Evolutionary conservation across 2,797 vertebrate genomes (phyloP), one percentile per base, ranked within the genome.

Genomic region (Bufotes viridis): DNA sequence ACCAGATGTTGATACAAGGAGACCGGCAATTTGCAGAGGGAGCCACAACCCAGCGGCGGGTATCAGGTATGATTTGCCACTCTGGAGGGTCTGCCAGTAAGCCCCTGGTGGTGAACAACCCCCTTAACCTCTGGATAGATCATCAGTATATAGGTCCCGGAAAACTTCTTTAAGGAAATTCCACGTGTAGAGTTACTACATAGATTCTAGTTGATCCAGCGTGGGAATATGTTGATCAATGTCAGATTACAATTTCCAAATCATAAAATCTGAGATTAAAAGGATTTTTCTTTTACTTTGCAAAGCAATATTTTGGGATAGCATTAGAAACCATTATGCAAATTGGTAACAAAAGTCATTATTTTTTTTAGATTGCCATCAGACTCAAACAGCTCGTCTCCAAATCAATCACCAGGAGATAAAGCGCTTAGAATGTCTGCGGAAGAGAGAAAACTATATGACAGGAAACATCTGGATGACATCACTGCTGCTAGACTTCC

Each of bases 401-500:
- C 92, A 20, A 90, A 92, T 80, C 93, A 65, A 0, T 93, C 94
- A 1, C 94, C 95, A 0, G 90, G 88, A 14, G 93, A 91, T 51
- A 83, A 78, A 34, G 90, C 58, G 8, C 93, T 92, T 3, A 94
- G 93, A 0, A 2, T 96, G 20, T 95, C 96, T 18, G 15, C 89
- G 1, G 95, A 96, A 84, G 96, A 95, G 78, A 95, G 94, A 89
- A 92, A 87, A 88, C 94, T 92, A 79, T 93, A 90, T 70, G 97
- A 98, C 86, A 96, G 92, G 91, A 97, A 97, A 91, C 98, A 98
- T 89, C 92, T 99, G 70, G 96, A 99, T 93, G 97, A 99, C 84
- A 92, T 98, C 93, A 99, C 97, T 60, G 93, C 98, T 2, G 98
- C 97, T 18, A 96, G 91, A 57, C 94, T 97, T 57, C 96, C 97